Base-by-base conservation (phyloP, 2,888 invertebrate genomes). In the Ganaspis brasiliensis region DNA sequence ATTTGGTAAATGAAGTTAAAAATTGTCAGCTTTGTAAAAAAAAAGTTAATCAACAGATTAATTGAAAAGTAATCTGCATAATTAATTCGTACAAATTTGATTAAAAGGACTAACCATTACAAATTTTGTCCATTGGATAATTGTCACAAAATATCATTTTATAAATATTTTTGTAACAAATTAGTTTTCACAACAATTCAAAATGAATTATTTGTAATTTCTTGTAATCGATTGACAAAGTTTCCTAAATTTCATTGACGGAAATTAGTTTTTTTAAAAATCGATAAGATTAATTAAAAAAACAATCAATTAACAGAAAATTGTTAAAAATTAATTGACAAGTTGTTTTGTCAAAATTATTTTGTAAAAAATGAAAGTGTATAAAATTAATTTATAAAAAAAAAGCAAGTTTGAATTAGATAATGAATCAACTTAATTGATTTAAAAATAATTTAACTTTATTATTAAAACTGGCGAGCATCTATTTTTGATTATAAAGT, bases 401-500 rank as follows among this genome's bases (percentile, higher is more conserved):
- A 3, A 31, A 31, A 31, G 31, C 6, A 31, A 12, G 2, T 61
- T 35, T 45, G 6, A 49, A 49, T 16, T 49, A 19, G 16, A 16
- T 19, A n/a, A n/a, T n/a, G 4, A 49, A 49, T 52, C 9, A 9
- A 40, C 12, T 63, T 21, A 9, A 56, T 21, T 56, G 6, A 26
- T 56, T 56, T 26, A 9, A 45, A 10, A 45, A 45, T 14, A 45
- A 14, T 45, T 45, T 31, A 31, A 31, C 45, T 10, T 45, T 19
- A 5, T 52, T 52, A 19, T n/a, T n/a, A 16, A 5, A 16, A 16
- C 3, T 37, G 19, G 21, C 16, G 14, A 63, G 37, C 37, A 19
- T 12, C 37, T 40, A 14, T 14, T 40, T 40, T 63, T n/a, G 10
- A 67, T 63, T 63, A 37, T 61, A 37, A 61, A 61, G 35, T 61